A percentile compares a stretch with the other conserved stretches of the same genome.
phyloP scores from a whole-genome alignment of 2,113 vertebrate genomes.

The Alligator sinensis region DNA sequence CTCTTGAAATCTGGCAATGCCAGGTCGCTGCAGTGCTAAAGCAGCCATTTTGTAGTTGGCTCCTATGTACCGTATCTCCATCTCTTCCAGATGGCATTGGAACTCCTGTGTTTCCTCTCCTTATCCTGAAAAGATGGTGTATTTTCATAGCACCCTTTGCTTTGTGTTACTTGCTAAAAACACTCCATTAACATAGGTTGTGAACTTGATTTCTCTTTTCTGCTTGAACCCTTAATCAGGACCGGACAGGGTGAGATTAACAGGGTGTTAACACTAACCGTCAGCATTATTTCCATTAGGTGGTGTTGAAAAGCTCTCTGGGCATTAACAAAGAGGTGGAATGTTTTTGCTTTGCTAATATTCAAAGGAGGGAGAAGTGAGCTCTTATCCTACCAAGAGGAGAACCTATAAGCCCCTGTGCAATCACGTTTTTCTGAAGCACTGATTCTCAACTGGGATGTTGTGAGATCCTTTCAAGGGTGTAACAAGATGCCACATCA shows the following conservation, averaged over 20 bases:
- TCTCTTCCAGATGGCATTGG: not conserved
- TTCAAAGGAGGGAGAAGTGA: not conserved
- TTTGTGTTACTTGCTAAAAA: not conserved
- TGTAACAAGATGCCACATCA: not conserved
- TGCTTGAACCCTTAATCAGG: not conserved
- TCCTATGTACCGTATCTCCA: not conserved
- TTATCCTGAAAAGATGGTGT: not conserved
- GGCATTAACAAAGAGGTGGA: not conserved
- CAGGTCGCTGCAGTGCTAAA: not conserved
- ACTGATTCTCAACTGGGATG: not conserved
- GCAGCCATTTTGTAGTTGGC: not conserved
- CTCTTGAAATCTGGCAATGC: rapidly evolving
- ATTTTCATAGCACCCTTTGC: not conserved
- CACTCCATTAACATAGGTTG: not conserved
- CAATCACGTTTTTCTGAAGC: not conserved
- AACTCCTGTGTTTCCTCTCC: not conserved
- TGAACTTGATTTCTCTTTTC: not conserved
- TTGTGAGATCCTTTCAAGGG: not conserved
- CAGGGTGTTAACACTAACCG: not conserved
- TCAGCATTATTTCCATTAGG: not conserved
- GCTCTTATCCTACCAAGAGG: not conserved
- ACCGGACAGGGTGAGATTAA: rapidly evolving
- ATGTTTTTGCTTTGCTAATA: not conserved
- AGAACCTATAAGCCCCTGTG: not conserved
- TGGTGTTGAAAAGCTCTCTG: not conserved